A percentile compares a stretch with the other conserved stretches of the same genome.
phyloP scores from a whole-genome alignment of 2,113 vertebrate genomes.

The Brevimyrus niger region DNA sequence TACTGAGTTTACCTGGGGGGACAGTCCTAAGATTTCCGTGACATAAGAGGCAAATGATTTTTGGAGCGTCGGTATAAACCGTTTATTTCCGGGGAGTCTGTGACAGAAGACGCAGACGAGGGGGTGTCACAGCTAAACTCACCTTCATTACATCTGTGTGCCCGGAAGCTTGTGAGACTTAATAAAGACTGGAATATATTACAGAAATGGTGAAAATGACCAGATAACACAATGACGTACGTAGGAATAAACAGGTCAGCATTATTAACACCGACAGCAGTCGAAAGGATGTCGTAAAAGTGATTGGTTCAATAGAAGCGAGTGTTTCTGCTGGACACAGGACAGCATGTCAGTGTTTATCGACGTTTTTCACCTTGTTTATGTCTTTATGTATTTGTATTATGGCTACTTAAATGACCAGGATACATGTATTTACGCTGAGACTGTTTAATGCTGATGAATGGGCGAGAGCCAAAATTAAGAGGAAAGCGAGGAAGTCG shows the following conservation, averaged over 20 bases:
- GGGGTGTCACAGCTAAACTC: constrained; percentile 50
- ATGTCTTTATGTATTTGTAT: background rate
- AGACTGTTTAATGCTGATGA: background rate
- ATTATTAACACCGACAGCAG: background rate
- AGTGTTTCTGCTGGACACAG: background rate
- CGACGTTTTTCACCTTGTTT: background rate
- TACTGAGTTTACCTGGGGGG: constrained; percentile 44
- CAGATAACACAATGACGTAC: background rate
- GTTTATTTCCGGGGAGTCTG: constrained; percentile 1
- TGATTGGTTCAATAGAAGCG: background rate
- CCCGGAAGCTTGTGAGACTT: background rate
- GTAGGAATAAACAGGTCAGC: background rate
- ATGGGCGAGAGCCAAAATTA: background rate
- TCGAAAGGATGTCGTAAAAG: background rate
- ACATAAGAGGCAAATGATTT: background rate
- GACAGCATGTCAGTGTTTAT: background rate
- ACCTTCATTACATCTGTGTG: constrained; percentile 25
- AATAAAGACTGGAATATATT: background rate
- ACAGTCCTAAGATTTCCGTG: constrained; percentile 30
- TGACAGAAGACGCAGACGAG: background rate
- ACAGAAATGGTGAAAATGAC: background rate
- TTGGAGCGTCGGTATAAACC: constrained; percentile 13
- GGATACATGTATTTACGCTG: background rate
- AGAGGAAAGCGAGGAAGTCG: background rate
- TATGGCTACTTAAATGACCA: background rate